Conservation (phyloP, 2,113 vertebrate species). For the Phylloscopus trochilus region DNA sequence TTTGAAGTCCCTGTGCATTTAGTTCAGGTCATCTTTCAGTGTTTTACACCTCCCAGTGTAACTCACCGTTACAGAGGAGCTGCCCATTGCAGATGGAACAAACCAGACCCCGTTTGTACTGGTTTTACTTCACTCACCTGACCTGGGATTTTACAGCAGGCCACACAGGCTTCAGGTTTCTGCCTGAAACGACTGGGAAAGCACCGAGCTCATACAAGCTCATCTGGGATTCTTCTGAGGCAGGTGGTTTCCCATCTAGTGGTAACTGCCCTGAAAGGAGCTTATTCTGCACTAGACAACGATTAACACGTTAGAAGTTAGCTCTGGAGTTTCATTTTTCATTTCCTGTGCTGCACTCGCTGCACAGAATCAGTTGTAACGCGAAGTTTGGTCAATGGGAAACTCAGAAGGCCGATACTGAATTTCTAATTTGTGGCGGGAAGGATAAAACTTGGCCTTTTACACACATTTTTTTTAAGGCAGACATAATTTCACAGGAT, state of each 20-base stretch:
- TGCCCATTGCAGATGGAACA: background rate
- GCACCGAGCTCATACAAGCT: background rate
- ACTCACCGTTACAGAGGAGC: background rate
- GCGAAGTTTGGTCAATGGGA: background rate
- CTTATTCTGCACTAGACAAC: background rate
- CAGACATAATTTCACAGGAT: background rate
- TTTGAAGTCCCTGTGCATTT: background rate
- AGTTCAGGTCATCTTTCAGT: background rate
- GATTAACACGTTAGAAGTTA: background rate
- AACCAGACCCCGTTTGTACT: rapidly evolving
- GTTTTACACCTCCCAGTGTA: background rate
- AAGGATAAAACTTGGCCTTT: background rate
- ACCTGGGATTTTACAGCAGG: background rate
- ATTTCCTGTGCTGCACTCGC: background rate
- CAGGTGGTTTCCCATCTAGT: background rate
- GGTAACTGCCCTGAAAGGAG: background rate
- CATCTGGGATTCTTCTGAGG: background rate
- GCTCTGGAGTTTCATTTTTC: background rate
- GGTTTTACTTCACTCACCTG: background rate
- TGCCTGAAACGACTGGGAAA: background rate
- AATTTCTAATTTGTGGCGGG: background rate
- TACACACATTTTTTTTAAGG: background rate
- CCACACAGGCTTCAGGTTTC: background rate
- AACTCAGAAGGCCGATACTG: background rate
- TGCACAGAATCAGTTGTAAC: background rate